phyloP scores from a whole-genome alignment of 2,113 vertebrate genomes.

The Procapra przewalskii region DNA sequence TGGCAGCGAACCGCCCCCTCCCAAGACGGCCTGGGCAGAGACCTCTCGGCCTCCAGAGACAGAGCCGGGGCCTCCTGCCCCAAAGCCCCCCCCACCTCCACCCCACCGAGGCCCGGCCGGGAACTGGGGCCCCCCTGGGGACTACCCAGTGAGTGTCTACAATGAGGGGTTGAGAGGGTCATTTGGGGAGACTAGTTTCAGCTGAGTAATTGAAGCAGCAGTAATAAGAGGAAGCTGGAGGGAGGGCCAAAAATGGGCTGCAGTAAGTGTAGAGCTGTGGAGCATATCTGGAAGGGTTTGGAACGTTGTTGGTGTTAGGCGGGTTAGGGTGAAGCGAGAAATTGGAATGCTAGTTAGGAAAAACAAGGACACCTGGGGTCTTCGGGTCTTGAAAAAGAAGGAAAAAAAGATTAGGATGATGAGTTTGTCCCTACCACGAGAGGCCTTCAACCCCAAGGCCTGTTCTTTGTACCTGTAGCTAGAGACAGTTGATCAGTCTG shows the following conservation, averaged over 20 bases:
- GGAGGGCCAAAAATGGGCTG: neutral
- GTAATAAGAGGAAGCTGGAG: neutral
- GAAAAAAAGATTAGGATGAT: neutral
- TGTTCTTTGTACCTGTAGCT: neutral
- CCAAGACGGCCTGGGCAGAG: constrained; percentile 89
- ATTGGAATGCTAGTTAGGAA: neutral
- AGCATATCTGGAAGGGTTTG: neutral
- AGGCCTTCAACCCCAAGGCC: neutral
- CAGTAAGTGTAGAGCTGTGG: neutral
- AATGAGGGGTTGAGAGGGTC: neutral
- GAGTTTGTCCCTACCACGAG: neutral
- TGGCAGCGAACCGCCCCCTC: constrained; percentile 79
- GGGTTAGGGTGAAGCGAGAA: neutral
- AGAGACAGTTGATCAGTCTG: neutral
- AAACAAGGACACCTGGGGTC: neutral
- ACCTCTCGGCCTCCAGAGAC: constrained; percentile 73
- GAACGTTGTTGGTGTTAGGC: neutral
- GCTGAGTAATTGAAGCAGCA: neutral
- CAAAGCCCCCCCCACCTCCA: constrained; percentile 70
- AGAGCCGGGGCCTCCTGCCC: constrained; percentile 58
- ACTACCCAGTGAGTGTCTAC: constrained; percentile 84
- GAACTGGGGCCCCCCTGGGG: constrained; percentile 79
- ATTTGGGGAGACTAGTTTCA: neutral
- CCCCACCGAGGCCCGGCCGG: constrained; percentile 77
- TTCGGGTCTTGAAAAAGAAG: neutral